phyloP scores from a whole-genome alignment of 37 sponge, comb jelly and placozoan genomes.

The Corticium candelabrum region DNA sequence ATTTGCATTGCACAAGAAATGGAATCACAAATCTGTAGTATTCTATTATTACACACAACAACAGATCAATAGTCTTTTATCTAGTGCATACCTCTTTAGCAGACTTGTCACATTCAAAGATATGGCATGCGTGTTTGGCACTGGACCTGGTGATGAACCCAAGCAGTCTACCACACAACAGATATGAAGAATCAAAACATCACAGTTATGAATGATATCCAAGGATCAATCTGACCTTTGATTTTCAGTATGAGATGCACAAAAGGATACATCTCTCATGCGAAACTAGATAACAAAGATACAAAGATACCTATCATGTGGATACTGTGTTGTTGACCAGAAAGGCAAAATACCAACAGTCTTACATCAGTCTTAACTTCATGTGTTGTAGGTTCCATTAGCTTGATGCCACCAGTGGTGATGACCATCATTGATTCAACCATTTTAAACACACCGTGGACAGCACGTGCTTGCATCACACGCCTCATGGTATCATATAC shows the following conservation, averaged over 20 bases:
- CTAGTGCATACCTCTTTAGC: constrained; percentile 31
- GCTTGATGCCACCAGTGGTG: constrained; percentile 14
- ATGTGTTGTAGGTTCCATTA: constrained; percentile 14
- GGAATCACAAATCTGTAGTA: background rate
- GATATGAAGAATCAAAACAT: background rate
- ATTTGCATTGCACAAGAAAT: background rate
- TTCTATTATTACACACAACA: too few relatives aligned
- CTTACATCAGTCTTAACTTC: constrained; percentile 3
- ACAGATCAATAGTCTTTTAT: background rate
- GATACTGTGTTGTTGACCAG: too few relatives aligned
- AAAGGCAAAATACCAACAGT: background rate
- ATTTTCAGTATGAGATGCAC: constrained; percentile 44
- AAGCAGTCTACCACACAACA: constrained; percentile 33
- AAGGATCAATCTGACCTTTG: constrained; percentile 11
- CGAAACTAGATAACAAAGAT: constrained; percentile 15
- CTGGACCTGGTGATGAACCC: constrained; percentile 32
- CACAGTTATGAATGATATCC: background rate
- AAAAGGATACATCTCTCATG: constrained; percentile 33
- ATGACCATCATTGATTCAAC: constrained; percentile 18
- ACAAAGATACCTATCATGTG: too few relatives aligned
- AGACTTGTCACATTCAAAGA: constrained; percentile 47
- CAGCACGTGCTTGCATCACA: constrained; percentile 38
- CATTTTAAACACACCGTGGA: constrained; percentile 24
- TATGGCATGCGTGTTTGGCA: constrained; percentile 33
- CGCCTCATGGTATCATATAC: constrained; percentile 35